phyloP scores from a whole-genome alignment of 2,888 invertebrate genomes.

The Cantharis lateralis region DNA sequence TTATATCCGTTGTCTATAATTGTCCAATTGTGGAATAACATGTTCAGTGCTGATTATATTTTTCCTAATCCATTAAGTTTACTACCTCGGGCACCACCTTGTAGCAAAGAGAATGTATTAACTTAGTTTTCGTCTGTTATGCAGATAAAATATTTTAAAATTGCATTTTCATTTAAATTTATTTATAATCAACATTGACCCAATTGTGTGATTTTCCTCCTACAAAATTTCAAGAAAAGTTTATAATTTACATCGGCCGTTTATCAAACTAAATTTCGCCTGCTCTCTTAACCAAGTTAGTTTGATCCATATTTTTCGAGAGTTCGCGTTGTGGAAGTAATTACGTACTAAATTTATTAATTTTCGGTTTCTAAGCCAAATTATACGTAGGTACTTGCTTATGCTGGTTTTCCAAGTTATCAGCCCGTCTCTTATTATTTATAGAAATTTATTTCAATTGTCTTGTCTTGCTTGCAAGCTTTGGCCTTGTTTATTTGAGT shows the following conservation, averaged over 20 bases:
- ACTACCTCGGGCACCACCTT: not conserved
- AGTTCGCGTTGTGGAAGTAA: not conserved
- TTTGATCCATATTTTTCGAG: not conserved
- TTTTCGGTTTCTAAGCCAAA: not conserved
- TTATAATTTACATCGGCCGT: not conserved
- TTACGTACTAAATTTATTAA: not conserved
- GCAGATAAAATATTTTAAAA: not conserved
- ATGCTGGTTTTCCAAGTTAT: not conserved
- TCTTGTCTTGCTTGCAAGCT: not conserved
- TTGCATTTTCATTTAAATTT: not conserved
- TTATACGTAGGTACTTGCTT: not conserved
- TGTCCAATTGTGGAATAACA: not conserved
- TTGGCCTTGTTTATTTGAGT: not conserved
- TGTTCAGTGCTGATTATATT: not conserved
- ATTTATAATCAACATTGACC: not conserved
- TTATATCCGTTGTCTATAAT: not conserved
- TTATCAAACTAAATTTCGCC: not conserved
- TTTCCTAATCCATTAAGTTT: not conserved
- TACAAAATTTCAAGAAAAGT: not conserved
- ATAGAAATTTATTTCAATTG: not conserved
- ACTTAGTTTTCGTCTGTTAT: not conserved
- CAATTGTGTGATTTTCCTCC: not conserved
- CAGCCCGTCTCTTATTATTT: not conserved
- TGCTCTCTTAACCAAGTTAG: not conserved
- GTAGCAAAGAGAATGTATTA: not conserved